A percentile compares a stretch with the other conserved stretches of the same genome.
These are phyloP conservation scores for Andricus grossulariae DNA, from an alignment of 1,140 invertebrate genomes.

Conservation along the genomic window DNA sequence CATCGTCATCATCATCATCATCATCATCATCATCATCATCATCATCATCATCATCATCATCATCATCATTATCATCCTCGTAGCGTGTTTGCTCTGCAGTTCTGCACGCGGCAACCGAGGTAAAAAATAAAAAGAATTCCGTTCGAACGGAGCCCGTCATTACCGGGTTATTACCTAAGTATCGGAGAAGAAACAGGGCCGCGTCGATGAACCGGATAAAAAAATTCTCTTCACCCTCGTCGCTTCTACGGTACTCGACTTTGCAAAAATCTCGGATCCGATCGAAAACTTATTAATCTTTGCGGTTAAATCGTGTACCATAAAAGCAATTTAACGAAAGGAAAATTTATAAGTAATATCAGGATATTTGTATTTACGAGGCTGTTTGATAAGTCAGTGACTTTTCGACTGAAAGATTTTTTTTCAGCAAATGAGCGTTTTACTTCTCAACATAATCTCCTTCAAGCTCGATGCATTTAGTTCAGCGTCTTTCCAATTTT, in stretches of 20 bases:
- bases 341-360: background rate
- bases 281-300: conserved; percentile 21
- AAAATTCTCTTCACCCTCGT: conserved; percentile 34
- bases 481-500: too few species aligned
- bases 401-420: too few species aligned
- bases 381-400: too few species aligned
- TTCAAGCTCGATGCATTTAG: too few species aligned
- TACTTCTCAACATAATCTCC: too few species aligned
- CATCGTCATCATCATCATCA: conserved; percentile 62
- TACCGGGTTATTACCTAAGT: conserved; percentile 70
- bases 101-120: conserved; percentile 43
- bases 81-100: conserved; percentile 65
- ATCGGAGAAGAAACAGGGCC: conserved; percentile 58
- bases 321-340: background rate
- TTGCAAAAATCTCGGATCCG: background rate
- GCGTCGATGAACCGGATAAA: conserved; percentile 44
- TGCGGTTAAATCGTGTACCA: background rate
- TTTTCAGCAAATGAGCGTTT: too few species aligned
- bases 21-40: conserved; percentile 59
- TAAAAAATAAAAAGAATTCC: conserved; percentile 61
- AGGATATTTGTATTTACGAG: too few species aligned
- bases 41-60: conserved; percentile 58
- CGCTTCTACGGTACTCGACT: conserved; percentile 28
- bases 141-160: conserved; percentile 65
- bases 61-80: conserved; percentile 57